phyloP scores from a whole-genome alignment of 2,113 vertebrate species.

The Cavia porcellus region DNA sequence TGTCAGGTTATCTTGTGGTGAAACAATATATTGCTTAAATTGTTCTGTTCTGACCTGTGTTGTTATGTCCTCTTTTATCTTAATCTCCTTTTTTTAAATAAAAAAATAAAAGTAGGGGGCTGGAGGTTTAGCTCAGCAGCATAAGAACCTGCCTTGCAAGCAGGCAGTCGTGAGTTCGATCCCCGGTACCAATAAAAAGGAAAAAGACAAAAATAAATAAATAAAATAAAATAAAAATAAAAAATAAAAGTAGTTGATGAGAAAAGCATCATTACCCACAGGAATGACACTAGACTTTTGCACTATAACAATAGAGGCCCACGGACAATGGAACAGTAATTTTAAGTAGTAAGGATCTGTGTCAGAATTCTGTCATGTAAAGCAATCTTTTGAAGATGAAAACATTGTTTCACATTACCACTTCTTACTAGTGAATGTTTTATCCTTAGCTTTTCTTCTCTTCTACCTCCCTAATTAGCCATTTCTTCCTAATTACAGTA shows the following conservation, averaged over 20 bases:
- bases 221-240: no score
- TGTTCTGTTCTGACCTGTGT: no score
- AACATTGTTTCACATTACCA: not conserved
- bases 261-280: not conserved
- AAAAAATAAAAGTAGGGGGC: no score
- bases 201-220: no score
- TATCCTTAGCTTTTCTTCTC: not conserved
- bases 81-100: no score
- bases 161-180: no score
- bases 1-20: no score
- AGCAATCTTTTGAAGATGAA: not conserved
- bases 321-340: not conserved
- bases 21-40: no score
- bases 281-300: not conserved
- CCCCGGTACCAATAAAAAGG: no score
- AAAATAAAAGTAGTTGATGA: conserved; percentile 1
- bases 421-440: not conserved
- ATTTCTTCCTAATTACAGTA: not conserved
- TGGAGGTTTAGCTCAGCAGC: no score
- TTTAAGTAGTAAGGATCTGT: not conserved
- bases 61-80: no score
- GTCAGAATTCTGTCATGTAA: not conserved
- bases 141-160: no score
- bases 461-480: not conserved
- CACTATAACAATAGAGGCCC: not conserved